Conservation (phyloP, 2,797 vertebrate genomes). For the Spheniscus humboldti region DNA sequence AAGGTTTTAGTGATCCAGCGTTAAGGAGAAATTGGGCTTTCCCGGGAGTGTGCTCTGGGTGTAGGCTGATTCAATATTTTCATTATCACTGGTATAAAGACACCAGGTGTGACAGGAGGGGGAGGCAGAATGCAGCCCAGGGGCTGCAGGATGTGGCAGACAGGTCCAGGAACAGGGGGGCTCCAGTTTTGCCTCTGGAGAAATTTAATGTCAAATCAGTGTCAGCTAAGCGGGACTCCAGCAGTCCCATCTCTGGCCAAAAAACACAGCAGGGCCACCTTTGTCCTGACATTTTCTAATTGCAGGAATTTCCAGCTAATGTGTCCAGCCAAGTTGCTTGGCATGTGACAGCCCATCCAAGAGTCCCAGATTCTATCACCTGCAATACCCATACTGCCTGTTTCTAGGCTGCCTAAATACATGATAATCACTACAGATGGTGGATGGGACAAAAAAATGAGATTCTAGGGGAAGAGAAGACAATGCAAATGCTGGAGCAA, state of each 20-base stretch:
- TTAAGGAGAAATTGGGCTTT: not conserved
- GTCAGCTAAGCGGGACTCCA: not conserved
- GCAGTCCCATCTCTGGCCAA: not conserved
- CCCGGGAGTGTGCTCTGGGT: not conserved
- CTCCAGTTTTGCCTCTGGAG: not conserved
- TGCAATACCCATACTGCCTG: not conserved
- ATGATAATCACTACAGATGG: not conserved
- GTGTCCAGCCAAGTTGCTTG: rapidly evolving
- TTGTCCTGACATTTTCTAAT: not conserved
- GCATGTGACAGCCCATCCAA: not conserved
- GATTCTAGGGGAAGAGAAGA: not conserved
- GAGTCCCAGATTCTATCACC: not conserved
- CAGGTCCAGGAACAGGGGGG: not conserved
- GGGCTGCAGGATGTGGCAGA: not conserved
- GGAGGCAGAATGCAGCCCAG: not conserved
- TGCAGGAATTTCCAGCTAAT: not conserved
- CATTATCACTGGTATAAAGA: not conserved
- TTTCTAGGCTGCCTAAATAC: not conserved
- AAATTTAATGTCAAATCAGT: not conserved
- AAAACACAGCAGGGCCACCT: not conserved
- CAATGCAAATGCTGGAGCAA: not conserved
- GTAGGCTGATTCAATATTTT: not conserved
- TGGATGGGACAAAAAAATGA: not conserved
- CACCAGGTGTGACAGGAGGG: not conserved
- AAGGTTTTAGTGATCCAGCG: not conserved